Conservation (phyloP, 2,113 vertebrate species). For the Panthera uncia region DNA sequence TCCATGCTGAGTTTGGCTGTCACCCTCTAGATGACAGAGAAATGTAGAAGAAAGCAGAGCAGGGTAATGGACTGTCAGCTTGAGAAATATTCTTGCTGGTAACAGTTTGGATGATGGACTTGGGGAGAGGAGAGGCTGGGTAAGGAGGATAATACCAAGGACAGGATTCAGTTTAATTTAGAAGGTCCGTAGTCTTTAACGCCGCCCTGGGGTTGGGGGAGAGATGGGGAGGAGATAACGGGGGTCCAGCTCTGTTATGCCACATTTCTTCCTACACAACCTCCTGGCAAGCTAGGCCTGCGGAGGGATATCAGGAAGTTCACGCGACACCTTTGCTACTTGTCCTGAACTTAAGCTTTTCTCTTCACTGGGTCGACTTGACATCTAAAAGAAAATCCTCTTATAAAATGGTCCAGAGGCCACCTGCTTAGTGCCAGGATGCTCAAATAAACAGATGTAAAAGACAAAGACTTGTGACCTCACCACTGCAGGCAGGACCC, state of each 20-base stretch:
- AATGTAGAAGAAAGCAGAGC: not conserved
- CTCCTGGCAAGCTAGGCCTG: not conserved
- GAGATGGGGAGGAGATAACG: not conserved
- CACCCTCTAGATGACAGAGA: not conserved
- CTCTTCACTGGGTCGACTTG: not conserved
- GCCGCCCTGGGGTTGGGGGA: not conserved
- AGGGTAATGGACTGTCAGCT: not conserved
- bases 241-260: not conserved
- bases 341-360: not conserved
- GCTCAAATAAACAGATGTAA: not conserved
- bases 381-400: not conserved
- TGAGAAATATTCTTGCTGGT: not conserved
- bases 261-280: not conserved
- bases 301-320: not conserved
- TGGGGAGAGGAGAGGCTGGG: not conserved
- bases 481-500: not conserved
- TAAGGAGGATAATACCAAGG: not conserved
- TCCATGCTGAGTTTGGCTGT: not conserved
- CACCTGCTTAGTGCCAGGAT: not conserved
- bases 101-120: not conserved
- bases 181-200: not conserved
- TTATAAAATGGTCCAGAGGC: not conserved
- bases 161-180: not conserved
- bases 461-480: not conserved
- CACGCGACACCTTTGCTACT: too few relatives aligned